Evolutionary conservation across 1,140 invertebrate genomes (phyloP).

Genomic region (Pseudomyrmex cubaensis): DNA sequence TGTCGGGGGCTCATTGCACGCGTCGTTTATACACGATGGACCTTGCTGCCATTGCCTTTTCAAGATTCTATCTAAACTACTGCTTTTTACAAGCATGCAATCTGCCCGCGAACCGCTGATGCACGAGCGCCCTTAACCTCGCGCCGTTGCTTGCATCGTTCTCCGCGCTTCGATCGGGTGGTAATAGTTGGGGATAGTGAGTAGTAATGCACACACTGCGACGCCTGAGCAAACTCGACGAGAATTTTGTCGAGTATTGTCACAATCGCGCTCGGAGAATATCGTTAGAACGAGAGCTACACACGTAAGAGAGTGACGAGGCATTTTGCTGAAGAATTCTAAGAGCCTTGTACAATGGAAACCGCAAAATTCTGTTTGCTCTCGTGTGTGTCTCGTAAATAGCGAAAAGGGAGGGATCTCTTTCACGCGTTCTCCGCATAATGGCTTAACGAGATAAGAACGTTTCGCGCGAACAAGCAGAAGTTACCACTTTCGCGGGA

Average conservation of each 20-base stretch:
- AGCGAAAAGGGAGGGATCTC: neutral
- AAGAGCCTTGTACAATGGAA: constrained; percentile 12
- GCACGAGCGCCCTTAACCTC: constrained; percentile 59
- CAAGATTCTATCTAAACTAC: constrained; percentile 58
- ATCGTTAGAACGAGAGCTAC: constrained; percentile 3
- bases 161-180: constrained; percentile 40
- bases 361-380: constrained; percentile 27
- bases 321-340: constrained; percentile 26
- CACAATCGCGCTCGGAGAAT: neutral
- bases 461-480: constrained; percentile 41
- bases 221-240: neutral
- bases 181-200: neutral
- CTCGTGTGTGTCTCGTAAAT: constrained; percentile 16
- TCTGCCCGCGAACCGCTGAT: constrained; percentile 36
- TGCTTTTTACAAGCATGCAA: constrained; percentile 58
- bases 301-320: neutral
- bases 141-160: constrained; percentile 23
- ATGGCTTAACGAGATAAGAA: constrained; percentile 64
- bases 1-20: constrained; percentile 40
- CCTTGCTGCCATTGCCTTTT: constrained; percentile 46
- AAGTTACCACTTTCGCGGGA: constrained; percentile 48
- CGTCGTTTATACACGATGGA: constrained; percentile 42
- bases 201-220: neutral
- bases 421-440: constrained; percentile 29
- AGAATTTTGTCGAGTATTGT: constrained; percentile 12